phyloP scores from a whole-genome alignment of 1,140 invertebrate species.

The Sinella curviseta region DNA sequence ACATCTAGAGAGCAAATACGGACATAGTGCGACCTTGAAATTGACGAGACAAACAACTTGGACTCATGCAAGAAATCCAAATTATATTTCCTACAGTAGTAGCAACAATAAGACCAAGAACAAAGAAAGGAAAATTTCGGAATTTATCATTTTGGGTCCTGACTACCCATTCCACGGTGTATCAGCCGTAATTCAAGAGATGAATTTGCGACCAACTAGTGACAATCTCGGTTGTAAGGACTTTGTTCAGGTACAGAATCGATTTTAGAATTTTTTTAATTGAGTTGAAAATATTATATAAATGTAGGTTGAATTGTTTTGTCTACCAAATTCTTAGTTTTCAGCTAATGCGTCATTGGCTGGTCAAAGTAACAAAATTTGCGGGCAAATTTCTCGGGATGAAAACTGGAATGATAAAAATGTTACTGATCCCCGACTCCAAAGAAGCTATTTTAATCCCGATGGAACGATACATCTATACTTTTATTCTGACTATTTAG shows the following conservation, averaged over 20 bases:
- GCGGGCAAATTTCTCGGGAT: background rate
- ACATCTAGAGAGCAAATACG: slow-evolving; percentile 11
- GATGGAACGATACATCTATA: background rate
- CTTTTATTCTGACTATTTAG: background rate
- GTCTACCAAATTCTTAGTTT: background rate
- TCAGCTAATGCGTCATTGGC: background rate
- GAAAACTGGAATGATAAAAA: background rate
- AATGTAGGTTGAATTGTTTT: background rate
- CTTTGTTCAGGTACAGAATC: slow-evolving; percentile 10
- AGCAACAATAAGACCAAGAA: too few species aligned
- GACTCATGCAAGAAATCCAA: too few species aligned
- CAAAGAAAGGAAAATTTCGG: background rate
- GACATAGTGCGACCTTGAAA: background rate
- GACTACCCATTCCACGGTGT: background rate
- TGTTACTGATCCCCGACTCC: background rate
- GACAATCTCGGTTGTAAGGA: background rate
- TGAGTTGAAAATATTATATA: too few species aligned
- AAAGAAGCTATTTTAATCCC: slow-evolving; percentile 10
- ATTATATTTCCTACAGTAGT: too few species aligned
- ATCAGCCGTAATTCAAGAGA: background rate
- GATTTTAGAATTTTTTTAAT: too few species aligned
- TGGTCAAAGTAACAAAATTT: background rate
- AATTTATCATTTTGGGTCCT: background rate
- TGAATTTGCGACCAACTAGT: background rate
- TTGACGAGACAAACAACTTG: background rate